Base-by-base conservation (phyloP, 1,140 invertebrate species). In the Limonius californicus region DNA sequence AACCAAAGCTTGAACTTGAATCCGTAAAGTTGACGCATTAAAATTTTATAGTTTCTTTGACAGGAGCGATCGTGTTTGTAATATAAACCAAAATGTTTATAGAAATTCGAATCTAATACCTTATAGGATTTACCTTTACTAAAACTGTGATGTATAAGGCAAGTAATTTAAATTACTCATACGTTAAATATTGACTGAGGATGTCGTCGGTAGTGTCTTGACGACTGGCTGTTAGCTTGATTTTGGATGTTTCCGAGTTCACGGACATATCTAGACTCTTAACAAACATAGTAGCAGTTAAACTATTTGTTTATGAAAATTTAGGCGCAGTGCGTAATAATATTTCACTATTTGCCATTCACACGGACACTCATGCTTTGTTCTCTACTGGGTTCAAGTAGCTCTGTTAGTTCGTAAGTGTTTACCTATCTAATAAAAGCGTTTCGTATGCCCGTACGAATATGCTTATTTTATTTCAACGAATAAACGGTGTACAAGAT, bases 241-340 rank as follows among this genome's bases (percentile, higher is more conserved):
- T 35, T 42, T 57, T 57, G n/a, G 18, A 57, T 18, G 12, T 35
- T 57, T 57, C 21, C 27, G 35, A 57, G 55, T 57, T 57, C 55
- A 57, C 21, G 55, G 55, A 57, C 55, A 57, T 23, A 35, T 2
- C 12, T 18, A 18, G 16, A 2, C 53, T 9, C 14, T 57, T 57
- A n/a, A 57, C 55, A 57, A 57, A 57, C 35, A 57, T 57, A 57
- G 55, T 57, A 57, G 55, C 27, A 42, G 14, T 57, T 57, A 19
- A 39, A 20, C 6, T 57, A 57, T 57, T 57, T 57, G 35, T 39
- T 57, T 57, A 57, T 42, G 35, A 57, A 39, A 42, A 57, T 57
- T 39, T 57, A 15, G 55, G 27, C 55, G 27, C 27, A 57, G 55
- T 39, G 30, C 27, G 16, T 19, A 19, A 57, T 57, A 39, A n/a